phyloP scores from a whole-genome alignment of 2,797 vertebrate genomes.

The Falco columbarius region DNA sequence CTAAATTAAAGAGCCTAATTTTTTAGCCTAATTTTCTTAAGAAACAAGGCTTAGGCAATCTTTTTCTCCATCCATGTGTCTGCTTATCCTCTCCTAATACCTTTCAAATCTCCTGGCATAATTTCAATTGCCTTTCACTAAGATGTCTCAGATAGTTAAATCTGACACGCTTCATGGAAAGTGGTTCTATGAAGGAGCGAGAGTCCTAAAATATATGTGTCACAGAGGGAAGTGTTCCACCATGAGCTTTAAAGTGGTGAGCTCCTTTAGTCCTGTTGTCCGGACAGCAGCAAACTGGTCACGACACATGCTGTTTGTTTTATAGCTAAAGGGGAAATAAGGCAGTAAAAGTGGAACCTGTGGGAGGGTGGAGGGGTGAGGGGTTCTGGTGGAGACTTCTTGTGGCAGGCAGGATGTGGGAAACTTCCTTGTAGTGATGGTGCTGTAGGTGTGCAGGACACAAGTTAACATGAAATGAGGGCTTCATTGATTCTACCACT shows the following conservation, averaged over 20 bases:
- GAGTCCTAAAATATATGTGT: neutral
- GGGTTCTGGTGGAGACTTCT: neutral
- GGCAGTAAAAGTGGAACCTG: neutral
- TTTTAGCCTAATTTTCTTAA: slow-evolving; percentile 3
- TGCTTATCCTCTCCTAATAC: neutral
- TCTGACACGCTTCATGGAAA: neutral
- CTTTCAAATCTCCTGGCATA: neutral
- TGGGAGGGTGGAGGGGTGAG: neutral
- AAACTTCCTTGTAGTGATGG: neutral
- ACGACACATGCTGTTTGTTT: neutral
- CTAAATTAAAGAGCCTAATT: neutral
- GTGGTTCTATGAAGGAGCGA: neutral
- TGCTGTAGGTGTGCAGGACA: neutral
- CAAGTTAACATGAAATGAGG: neutral
- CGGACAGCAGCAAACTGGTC: neutral
- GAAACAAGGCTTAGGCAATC: neutral
- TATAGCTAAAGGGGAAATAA: neutral
- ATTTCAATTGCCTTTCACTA: slow-evolving; percentile 7
- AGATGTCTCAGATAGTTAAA: neutral
- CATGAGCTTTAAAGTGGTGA: neutral
- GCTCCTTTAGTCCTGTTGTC: neutral
- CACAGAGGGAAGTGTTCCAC: neutral
- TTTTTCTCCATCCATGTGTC: neutral
- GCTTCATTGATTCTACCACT: neutral
- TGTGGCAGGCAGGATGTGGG: neutral